Conservation (phyloP, 2,113 vertebrate species). For the Leucopsar rothschildi region DNA sequence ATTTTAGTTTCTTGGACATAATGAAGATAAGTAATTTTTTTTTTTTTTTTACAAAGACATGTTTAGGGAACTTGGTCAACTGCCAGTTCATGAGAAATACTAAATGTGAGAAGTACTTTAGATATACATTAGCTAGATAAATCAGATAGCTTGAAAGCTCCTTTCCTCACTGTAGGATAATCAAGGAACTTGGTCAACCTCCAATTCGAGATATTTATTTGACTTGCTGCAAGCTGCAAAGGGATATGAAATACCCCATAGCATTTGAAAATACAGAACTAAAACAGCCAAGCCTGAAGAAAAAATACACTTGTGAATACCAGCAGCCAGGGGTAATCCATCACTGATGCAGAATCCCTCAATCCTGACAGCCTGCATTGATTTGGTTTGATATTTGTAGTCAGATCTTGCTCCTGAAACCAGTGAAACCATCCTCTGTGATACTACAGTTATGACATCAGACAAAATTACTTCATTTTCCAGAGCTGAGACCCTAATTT, state of each 20-base stretch:
- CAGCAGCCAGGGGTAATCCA: neutral
- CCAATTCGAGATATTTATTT: slow-evolving; percentile 55
- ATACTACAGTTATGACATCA: neutral
- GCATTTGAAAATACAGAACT: slow-evolving; percentile 40
- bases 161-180: slow-evolving; percentile 42
- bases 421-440: neutral
- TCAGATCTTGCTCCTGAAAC: neutral
- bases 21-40: too few relatives aligned
- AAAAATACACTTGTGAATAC: slow-evolving; percentile 47
- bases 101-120: slow-evolving; percentile 2
- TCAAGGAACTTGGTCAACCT: slow-evolving; percentile 50
- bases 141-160: slow-evolving; percentile 39
- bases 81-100: neutral
- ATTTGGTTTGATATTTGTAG: slow-evolving; percentile 31
- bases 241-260: slow-evolving; percentile 8
- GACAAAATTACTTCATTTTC: neutral
- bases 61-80: neutral
- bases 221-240: slow-evolving; percentile 24
- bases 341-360: slow-evolving; percentile 2
- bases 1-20: neutral
- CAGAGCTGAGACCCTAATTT: neutral
- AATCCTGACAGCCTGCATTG: slow-evolving; percentile 4
- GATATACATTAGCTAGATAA: slow-evolving; percentile 25
- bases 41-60: neutral
- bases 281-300: neutral